These are phyloP conservation scores for Acipenser transmontanus DNA, from an alignment of 2,797 vertebrate genomes.

Conservation along the genomic window DNA sequence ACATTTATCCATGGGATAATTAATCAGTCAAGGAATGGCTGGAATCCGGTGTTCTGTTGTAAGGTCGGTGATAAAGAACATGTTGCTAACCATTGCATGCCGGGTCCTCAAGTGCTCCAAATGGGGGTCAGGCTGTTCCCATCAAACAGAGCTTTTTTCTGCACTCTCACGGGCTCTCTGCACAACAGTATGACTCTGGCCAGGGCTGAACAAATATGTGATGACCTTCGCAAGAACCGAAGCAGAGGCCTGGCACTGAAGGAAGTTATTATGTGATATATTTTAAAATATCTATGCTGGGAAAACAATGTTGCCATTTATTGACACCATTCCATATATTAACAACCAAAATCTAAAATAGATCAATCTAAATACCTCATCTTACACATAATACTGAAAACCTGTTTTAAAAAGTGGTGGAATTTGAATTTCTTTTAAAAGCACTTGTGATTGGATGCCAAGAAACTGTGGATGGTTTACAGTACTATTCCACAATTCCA, in stretches of 20 bases:
- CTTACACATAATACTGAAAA: too few relatives aligned
- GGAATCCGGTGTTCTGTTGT: slow-evolving; percentile 71
- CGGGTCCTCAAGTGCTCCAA: slow-evolving; percentile 49
- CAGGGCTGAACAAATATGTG: slow-evolving; percentile 9
- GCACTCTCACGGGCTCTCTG: slow-evolving; percentile 7
- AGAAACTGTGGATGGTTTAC: too few relatives aligned
- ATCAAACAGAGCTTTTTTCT: slow-evolving; percentile 50
- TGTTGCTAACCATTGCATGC: slow-evolving; percentile 54
- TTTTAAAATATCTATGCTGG: too few relatives aligned
- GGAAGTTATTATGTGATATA: too few relatives aligned
- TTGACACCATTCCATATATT: too few relatives aligned
- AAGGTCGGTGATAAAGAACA: slow-evolving; percentile 68
- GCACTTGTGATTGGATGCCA: too few relatives aligned
- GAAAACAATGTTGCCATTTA: too few relatives aligned
- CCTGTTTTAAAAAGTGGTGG: too few relatives aligned
- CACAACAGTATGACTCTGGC: slow-evolving; percentile 9
- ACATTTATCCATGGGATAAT: slow-evolving; percentile 83
- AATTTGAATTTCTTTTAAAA: too few relatives aligned
- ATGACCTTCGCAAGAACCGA: slow-evolving; percentile 18
- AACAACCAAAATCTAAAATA: too few relatives aligned
- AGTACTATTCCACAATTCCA: too few relatives aligned
- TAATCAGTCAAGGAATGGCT: slow-evolving; percentile 83
- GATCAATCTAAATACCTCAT: too few relatives aligned
- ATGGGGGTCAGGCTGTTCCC: slow-evolving; percentile 72
- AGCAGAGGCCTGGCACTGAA: background rate